A percentile compares a stretch with the other conserved stretches of the same genome.
phyloP scores from a whole-genome alignment of 2,888 invertebrate species.

The Elmis aenea region DNA sequence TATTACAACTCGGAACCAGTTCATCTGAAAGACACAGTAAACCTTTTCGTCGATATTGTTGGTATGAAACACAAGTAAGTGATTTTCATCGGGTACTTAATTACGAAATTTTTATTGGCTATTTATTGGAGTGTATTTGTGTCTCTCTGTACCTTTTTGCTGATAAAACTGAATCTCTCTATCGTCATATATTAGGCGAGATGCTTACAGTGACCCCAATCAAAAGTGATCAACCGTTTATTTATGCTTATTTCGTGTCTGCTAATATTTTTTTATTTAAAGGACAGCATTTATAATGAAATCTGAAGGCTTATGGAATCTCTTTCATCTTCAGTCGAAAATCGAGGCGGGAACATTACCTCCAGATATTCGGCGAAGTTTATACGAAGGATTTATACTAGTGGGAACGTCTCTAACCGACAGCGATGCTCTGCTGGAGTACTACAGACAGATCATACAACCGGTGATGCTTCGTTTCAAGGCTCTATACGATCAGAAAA shows the following conservation, averaged over 20 bases:
- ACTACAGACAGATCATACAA: conserved; percentile 46
- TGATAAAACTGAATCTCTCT: too few relatives aligned
- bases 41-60: conserved; percentile 50
- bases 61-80: conserved; percentile 43
- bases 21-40: conserved; percentile 59
- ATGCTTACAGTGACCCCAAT: too few relatives aligned
- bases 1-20: conserved; percentile 58
- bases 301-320: conserved; percentile 53
- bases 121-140: too few relatives aligned
- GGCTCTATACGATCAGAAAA: conserved; percentile 49
- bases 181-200: too few relatives aligned
- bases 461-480: conserved; percentile 52
- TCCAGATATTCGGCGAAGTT: conserved; percentile 56
- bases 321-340: conserved; percentile 51
- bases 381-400: conserved; percentile 68
- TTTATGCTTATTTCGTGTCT: neutral
- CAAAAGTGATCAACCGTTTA: too few relatives aligned
- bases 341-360: conserved; percentile 52
- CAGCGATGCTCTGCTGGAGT: conserved; percentile 32
- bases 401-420: conserved; percentile 53
- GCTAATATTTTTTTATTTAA: conserved; percentile 7
- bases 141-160: too few relatives aligned
- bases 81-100: too few relatives aligned
- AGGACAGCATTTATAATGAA: conserved; percentile 54
- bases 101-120: too few relatives aligned